Percentiles rank a stretch among this genome's conserved stretches.
These are phyloP conservation scores for Cichladusa arquata DNA, from an alignment of 2,113 vertebrate species.

Conservation along the genomic window DNA sequence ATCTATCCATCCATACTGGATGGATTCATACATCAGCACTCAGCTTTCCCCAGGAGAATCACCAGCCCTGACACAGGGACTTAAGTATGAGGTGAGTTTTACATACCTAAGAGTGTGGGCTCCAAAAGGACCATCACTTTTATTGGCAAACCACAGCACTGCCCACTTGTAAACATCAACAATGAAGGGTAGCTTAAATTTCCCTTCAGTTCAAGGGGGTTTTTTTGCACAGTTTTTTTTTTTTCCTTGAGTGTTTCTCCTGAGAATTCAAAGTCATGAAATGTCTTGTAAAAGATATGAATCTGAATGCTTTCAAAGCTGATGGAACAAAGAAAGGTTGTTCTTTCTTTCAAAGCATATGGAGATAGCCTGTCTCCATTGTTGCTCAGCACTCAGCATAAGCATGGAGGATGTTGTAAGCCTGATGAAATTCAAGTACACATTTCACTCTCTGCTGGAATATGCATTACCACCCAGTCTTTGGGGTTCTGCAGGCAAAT, in stretches of 20 bases:
- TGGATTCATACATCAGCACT: neutral
- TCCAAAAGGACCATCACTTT: neutral
- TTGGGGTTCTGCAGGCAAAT: neutral
- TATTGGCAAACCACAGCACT: neutral
- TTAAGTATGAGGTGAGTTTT: neutral
- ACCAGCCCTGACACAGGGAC: neutral
- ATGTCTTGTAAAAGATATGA: neutral
- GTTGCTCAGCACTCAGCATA: neutral
- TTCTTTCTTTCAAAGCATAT: neutral
- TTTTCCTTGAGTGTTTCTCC: neutral
- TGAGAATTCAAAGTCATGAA: neutral
- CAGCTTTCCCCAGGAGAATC: neutral
- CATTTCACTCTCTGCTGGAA: neutral
- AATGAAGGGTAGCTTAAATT: neutral
- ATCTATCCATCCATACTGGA: neutral
- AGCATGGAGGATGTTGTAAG: neutral
- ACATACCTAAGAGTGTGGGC: accelerated
- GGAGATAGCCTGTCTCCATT: neutral
- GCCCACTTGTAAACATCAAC: neutral
- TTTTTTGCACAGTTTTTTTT: neutral
- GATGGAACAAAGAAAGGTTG: neutral
- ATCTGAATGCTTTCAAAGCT: neutral
- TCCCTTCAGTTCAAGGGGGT: neutral
- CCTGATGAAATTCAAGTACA: neutral
- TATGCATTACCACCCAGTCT: neutral